A percentile compares a stretch with the other conserved stretches of the same genome.
Evolutionary conservation across 2,113 vertebrate genomes (phyloP).

Genomic region (Pelvicachromis taeniatus): DNA sequence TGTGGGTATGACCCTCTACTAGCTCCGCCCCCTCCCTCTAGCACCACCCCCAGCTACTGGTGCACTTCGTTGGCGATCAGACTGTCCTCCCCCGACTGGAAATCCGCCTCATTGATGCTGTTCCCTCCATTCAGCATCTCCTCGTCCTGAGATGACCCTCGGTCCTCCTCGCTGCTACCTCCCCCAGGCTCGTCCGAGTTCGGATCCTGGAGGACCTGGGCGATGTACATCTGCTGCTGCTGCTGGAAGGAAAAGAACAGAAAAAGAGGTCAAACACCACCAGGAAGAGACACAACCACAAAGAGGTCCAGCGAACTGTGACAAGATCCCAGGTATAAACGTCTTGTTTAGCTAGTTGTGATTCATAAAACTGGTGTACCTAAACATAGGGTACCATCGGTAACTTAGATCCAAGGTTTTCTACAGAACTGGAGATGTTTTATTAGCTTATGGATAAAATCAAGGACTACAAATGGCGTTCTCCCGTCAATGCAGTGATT

Average conservation of each 20-base stretch:
- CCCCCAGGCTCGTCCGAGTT: constrained; percentile 78
- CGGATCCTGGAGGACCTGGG: constrained; percentile 93
- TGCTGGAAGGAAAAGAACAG: background rate
- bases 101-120: constrained; percentile 92
- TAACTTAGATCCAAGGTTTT: background rate
- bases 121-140: constrained; percentile 84
- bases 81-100: constrained; percentile 98
- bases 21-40: constrained; percentile 38
- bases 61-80: constrained; percentile 97
- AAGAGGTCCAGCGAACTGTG: background rate
- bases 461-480: background rate
- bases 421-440: background rate
- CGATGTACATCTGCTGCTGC: constrained; percentile 83
- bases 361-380: background rate
- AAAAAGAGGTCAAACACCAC: background rate
- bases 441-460: background rate
- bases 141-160: constrained; percentile 86
- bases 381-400: background rate
- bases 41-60: constrained; percentile 64
- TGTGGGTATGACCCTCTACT: background rate
- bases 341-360: background rate
- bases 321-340: background rate
- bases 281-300: background rate
- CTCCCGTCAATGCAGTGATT: background rate
- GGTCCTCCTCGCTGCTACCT: constrained; percentile 77